Evolutionary conservation across 1,140 invertebrate species (phyloP).

Genomic region (Drosophila tsacasi): DNA sequence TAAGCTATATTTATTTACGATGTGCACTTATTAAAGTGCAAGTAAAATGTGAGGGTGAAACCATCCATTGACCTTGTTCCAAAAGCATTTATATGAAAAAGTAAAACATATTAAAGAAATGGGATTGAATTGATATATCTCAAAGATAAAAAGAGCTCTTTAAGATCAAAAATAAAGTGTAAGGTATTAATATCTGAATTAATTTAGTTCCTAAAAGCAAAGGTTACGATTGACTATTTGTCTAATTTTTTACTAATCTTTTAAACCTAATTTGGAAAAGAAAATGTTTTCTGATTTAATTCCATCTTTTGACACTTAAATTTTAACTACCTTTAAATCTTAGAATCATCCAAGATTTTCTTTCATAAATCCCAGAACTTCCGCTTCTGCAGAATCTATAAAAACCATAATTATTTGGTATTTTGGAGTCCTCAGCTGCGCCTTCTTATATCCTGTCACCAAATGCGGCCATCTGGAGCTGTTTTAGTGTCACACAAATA

Average conservation of each 20-base stretch:
- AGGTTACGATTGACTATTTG: too few relatives aligned
- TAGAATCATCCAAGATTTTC: neutral
- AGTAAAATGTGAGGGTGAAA: neutral
- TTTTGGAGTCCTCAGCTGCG: constrained; percentile 4
- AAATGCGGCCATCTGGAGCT: constrained; percentile 27
- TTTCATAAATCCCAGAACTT: neutral
- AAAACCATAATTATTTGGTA: neutral
- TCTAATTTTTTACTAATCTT: too few relatives aligned
- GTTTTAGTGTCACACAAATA: constrained; percentile 28
- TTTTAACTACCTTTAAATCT: neutral
- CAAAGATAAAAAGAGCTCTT: neutral
- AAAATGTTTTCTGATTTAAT: neutral
- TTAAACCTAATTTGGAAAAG: too few relatives aligned
- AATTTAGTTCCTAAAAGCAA: neutral
- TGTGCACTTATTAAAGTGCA: constrained; percentile 12
- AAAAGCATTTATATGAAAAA: neutral
- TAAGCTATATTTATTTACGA: constrained; percentile 10
- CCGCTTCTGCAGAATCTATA: neutral
- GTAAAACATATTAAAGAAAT: neutral
- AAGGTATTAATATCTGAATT: neutral
- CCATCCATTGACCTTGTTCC: neutral
- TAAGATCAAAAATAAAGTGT: too few relatives aligned
- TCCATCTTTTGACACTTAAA: neutral
- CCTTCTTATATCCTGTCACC: constrained; percentile 17
- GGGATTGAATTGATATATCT: too few relatives aligned